Conservation (phyloP, 2,888 invertebrate species). For the Drosophila barbarae region DNA sequence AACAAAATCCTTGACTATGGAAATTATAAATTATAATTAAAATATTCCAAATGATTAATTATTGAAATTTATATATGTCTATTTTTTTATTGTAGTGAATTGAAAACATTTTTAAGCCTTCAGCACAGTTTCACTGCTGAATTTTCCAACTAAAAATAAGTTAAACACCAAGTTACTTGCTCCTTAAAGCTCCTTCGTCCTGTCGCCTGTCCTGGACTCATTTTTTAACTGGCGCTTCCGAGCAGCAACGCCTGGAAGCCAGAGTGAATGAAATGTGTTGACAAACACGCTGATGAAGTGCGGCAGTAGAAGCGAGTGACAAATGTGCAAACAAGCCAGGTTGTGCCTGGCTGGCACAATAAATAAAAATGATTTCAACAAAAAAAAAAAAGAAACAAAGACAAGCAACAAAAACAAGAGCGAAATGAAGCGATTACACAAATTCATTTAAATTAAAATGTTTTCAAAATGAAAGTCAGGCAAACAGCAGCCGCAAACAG, state of each 20-base stretch:
- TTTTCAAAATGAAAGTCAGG: conserved; percentile 57
- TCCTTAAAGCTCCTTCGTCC: conserved; percentile 11
- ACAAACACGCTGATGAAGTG: conserved; percentile 46
- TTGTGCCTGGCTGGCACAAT: conserved; percentile 19
- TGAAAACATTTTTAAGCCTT: too few species aligned
- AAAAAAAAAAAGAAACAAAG: conserved; percentile 12
- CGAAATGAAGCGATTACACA: conserved; percentile 54
- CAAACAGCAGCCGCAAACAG: conserved; percentile 38
- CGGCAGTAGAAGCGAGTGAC: conserved; percentile 25
- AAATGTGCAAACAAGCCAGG: conserved; percentile 17
- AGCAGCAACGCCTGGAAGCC: conserved; percentile 19
- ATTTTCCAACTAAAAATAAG: background rate
- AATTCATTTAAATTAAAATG: conserved; percentile 61
- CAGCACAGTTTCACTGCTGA: background rate
- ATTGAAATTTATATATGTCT: background rate
- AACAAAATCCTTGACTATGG: background rate
- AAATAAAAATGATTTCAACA: conserved; percentile 27
- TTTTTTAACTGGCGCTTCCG: conserved; percentile 1
- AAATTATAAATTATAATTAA: too few species aligned
- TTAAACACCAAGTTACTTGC: background rate
- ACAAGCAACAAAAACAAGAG: conserved; percentile 5
- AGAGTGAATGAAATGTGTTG: conserved; percentile 52
- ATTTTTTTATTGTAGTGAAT: too few species aligned
- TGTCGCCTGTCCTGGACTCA: conserved; percentile 5
- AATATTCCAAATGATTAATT: background rate